Percentiles rank a stretch among this genome's conserved stretches.
Evolutionary conservation across 2,797 vertebrate genomes (phyloP).

Genomic region (Sarcophilus harrisii): DNA sequence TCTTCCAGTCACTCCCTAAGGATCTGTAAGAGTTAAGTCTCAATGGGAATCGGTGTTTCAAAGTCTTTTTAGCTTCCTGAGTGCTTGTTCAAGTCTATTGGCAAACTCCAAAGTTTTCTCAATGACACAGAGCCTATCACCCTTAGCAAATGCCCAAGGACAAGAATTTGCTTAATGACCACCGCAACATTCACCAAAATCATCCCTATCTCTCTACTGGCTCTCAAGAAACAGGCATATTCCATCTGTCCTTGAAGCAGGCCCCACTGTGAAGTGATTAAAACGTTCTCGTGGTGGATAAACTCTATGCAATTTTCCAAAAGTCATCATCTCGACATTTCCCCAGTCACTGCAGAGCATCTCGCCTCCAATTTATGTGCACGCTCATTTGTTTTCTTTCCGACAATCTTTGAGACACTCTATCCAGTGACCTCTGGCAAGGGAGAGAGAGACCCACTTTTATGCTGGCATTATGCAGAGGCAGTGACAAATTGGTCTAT

Average conservation of each 20-base stretch:
- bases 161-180: conserved; percentile 65
- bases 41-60: not conserved
- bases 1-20: conserved; percentile 1
- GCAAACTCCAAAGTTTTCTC: conserved; percentile 61
- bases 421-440: conserved; percentile 82
- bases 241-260: conserved; percentile 79
- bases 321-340: conserved; percentile 64
- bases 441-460: conserved; percentile 71
- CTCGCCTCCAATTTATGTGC: conserved; percentile 62
- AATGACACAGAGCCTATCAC: conserved; percentile 64
- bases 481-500: conserved; percentile 82
- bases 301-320: conserved; percentile 44
- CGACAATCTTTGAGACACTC: conserved; percentile 65
- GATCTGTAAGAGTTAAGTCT: not conserved
- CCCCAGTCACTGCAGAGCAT: conserved; percentile 56
- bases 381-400: conserved; percentile 80
- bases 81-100: not conserved
- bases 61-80: conserved; percentile 5
- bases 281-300: conserved; percentile 66
- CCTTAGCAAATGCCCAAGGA: conserved; percentile 81
- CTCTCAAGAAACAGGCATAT: conserved; percentile 68
- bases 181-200: conserved; percentile 65
- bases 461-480: conserved; percentile 79
- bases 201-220: conserved; percentile 66
- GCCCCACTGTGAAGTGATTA: conserved; percentile 57